These are phyloP conservation scores for Bruchidius siliquastri DNA, from an alignment of 2,888 invertebrate species.

Conservation along the genomic window DNA sequence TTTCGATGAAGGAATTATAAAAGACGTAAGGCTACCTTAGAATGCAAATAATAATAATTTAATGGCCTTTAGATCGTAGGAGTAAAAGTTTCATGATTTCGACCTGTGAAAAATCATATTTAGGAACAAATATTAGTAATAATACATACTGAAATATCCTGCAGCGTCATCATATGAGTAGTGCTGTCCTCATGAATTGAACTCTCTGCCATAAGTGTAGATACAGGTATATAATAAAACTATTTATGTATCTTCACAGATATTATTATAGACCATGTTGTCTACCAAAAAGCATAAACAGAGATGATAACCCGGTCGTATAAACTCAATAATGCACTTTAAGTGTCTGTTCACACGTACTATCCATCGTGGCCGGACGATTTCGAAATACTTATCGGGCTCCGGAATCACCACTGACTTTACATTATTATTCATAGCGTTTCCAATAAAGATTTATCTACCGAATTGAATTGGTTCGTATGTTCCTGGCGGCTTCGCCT, in stretches of 20 bases:
- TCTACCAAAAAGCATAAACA: not conserved
- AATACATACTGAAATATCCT: no score
- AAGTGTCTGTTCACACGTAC: slow-evolving; percentile 4
- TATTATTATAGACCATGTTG: not conserved
- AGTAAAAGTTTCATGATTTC: no score
- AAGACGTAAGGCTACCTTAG: no score
- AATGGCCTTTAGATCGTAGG: no score
- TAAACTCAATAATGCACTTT: slow-evolving; percentile 1
- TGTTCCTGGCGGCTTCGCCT: slow-evolving; percentile 2
- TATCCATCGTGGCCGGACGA: not conserved
- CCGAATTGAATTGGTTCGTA: slow-evolving; percentile 5
- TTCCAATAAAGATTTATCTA: slow-evolving; percentile 15
- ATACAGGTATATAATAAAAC: not conserved
- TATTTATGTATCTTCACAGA: not conserved
- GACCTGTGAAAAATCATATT: no score
- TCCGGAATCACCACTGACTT: slow-evolving; percentile 12
- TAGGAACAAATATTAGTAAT: no score
- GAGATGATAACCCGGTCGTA: not conserved
- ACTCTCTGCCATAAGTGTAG: no score
- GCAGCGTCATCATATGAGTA: no score
- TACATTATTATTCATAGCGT: slow-evolving; percentile 16
- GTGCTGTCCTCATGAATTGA: no score
- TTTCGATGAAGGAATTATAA: no score
- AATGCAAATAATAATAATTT: no score
- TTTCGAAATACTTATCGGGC: not conserved